A percentile compares a stretch with the other conserved stretches of the same genome.
These are phyloP conservation scores for Corythaixoides concolor DNA, from an alignment of 2,113 vertebrate genomes.

Conservation along the genomic window DNA sequence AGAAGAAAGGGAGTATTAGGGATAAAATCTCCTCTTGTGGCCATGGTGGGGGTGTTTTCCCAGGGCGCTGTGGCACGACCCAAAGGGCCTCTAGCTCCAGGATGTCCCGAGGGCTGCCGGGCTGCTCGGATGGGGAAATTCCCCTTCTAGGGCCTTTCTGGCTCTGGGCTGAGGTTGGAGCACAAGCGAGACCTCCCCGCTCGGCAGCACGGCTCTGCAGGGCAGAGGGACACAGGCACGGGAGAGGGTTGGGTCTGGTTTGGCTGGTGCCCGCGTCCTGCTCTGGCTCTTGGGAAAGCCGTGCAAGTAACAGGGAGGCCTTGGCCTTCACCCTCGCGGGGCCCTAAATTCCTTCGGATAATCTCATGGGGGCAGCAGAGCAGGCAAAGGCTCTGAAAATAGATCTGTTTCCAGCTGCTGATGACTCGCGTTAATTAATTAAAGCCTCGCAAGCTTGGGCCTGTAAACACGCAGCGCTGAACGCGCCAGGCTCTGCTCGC, in stretches of 20 bases:
- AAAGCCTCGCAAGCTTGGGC: slow-evolving; percentile 22
- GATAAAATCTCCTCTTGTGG: not conserved
- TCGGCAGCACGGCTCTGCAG: fast-evolving
- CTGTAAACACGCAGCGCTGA: not conserved
- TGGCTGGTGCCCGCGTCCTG: fast-evolving
- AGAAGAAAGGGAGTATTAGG: not conserved
- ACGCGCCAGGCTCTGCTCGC: not conserved
- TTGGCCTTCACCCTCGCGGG: not conserved
- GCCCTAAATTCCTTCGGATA: slow-evolving; percentile 16
- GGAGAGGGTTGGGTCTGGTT: not conserved
- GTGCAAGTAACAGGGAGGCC: not conserved
- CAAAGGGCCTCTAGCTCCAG: not conserved
- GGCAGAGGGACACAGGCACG: fast-evolving
- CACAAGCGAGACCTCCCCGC: not conserved
- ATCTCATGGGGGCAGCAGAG: slow-evolving; percentile 45
- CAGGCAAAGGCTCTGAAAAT: slow-evolving; percentile 18
- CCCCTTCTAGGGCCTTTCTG: not conserved
- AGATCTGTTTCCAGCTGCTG: slow-evolving; percentile 45
- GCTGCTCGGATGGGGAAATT: not conserved
- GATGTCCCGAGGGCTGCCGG: not conserved
- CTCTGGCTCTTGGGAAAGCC: not conserved
- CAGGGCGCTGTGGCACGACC: fast-evolving
- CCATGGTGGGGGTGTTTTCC: not conserved
- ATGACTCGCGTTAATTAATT: slow-evolving; percentile 56
- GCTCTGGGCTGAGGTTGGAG: not conserved